Conservation (phyloP, 2,113 vertebrate genomes). For the Lasiurus borealis region DNA sequence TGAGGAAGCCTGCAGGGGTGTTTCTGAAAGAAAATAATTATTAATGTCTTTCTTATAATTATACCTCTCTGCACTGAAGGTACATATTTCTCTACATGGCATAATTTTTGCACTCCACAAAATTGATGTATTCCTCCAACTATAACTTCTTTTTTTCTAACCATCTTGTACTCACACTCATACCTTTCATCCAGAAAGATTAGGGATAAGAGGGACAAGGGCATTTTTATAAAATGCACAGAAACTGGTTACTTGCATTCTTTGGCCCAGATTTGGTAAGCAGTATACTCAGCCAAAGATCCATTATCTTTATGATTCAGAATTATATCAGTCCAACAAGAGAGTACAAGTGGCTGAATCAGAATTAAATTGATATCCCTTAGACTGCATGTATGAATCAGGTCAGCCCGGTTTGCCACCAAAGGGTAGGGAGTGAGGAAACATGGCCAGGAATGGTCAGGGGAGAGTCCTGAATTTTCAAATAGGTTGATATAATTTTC, state of each 20-base stretch:
- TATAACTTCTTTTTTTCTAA: background rate
- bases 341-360: background rate
- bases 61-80: accelerated
- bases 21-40: background rate
- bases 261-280: background rate
- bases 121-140: background rate
- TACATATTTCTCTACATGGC: background rate
- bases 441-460: background rate
- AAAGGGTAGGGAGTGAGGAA: background rate
- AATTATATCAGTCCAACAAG: background rate
- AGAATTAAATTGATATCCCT: background rate
- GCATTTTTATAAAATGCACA: background rate
- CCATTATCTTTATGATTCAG: background rate
- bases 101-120: background rate
- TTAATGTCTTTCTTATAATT: background rate
- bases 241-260: background rate
- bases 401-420: background rate
- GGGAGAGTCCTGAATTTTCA: background rate
- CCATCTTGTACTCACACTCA: background rate
- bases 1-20: background rate
- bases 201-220: background rate
- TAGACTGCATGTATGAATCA: background rate
- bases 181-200: background rate
- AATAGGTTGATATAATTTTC: background rate
- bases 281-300: background rate